A percentile compares a stretch with the other conserved stretches of the same genome.
Evolutionary conservation across 2,797 vertebrate species (phyloP).

Genomic region (Denticeps clupeoides): DNA sequence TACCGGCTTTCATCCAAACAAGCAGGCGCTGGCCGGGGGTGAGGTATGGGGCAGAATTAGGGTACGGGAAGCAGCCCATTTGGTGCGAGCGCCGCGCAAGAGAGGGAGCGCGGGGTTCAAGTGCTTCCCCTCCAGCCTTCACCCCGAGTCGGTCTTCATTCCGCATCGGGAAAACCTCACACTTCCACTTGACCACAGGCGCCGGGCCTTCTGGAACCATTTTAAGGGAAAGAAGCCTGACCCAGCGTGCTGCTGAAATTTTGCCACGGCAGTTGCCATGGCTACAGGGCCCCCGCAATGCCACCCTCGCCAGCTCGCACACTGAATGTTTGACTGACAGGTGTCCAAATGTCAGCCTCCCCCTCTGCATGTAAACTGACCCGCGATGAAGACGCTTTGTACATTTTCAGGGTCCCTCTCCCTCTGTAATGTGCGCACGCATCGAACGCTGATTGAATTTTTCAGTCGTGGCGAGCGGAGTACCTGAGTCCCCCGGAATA

Average conservation of each 20-base stretch:
- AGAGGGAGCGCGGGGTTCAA: neutral
- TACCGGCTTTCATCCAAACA: neutral
- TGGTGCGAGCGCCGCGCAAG: neutral
- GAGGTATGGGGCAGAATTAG: neutral
- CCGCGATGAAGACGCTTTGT: slow-evolving; percentile 5
- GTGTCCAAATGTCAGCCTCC: slow-evolving; percentile 24
- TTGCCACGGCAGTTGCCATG: slow-evolving; percentile 21
- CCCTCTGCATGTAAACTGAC: neutral
- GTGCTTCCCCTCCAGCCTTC: neutral
- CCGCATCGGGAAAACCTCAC: slow-evolving; percentile 5
- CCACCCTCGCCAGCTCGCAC: slow-evolving; percentile 11
- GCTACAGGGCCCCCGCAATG: slow-evolving; percentile 11
- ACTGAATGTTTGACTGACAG: slow-evolving; percentile 29
- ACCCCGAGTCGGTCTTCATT: neutral
- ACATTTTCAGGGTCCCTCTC: too few relatives aligned
- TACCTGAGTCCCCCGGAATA: slow-evolving; percentile 17
- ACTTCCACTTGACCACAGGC: slow-evolving; percentile 15
- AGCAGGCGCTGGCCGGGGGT: neutral
- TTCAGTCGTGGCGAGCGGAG: too few relatives aligned
- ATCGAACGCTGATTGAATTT: too few relatives aligned
- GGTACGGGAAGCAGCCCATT: neutral
- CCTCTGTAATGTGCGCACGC: too few relatives aligned
- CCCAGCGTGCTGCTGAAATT: slow-evolving; percentile 25
- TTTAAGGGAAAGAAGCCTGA: slow-evolving; percentile 16
- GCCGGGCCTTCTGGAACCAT: slow-evolving; percentile 6